These are phyloP conservation scores for Pseudomyrmex dendroicus DNA, from an alignment of 1,140 invertebrate genomes.

Conservation along the genomic window DNA sequence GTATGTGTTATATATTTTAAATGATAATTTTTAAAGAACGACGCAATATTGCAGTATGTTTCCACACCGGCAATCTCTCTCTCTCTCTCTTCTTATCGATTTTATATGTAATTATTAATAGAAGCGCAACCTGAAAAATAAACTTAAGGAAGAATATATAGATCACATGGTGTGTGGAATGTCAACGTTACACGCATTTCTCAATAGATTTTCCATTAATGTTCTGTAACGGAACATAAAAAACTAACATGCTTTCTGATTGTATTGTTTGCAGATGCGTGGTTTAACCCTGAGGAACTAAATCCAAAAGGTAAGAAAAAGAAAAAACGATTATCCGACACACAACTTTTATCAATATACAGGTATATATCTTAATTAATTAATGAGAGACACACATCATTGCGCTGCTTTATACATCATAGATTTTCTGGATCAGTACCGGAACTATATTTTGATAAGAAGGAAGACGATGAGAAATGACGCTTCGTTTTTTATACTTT, in stretches of 20 bases:
- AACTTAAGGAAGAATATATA: slow-evolving; percentile 11
- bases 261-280: slow-evolving; percentile 92
- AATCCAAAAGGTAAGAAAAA: slow-evolving; percentile 92
- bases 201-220: slow-evolving; percentile 20
- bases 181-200: not conserved
- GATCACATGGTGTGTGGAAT: not conserved
- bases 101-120: slow-evolving; percentile 51
- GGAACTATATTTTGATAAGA: too few relatives aligned
- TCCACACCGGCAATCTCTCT: not conserved
- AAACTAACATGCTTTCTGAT: slow-evolving; percentile 74
- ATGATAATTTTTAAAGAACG: slow-evolving; percentile 13
- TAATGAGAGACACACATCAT: too few relatives aligned
- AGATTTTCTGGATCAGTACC: too few relatives aligned
- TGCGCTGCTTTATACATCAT: too few relatives aligned
- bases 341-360: too few relatives aligned
- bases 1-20: too few relatives aligned
- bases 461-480: too few relatives aligned
- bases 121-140: slow-evolving; percentile 29
- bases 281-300: slow-evolving; percentile 95
- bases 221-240: slow-evolving; percentile 55
- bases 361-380: too few relatives aligned
- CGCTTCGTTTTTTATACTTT: too few relatives aligned
- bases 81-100: slow-evolving; percentile 14
- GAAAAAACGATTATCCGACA: not conserved
- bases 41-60: not conserved